Percentiles rank a stretch among this genome's conserved stretches.
These are phyloP conservation scores for Drosophila parthenogenetica DNA, from an alignment of 2,888 invertebrate species.

Conservation along the genomic window DNA sequence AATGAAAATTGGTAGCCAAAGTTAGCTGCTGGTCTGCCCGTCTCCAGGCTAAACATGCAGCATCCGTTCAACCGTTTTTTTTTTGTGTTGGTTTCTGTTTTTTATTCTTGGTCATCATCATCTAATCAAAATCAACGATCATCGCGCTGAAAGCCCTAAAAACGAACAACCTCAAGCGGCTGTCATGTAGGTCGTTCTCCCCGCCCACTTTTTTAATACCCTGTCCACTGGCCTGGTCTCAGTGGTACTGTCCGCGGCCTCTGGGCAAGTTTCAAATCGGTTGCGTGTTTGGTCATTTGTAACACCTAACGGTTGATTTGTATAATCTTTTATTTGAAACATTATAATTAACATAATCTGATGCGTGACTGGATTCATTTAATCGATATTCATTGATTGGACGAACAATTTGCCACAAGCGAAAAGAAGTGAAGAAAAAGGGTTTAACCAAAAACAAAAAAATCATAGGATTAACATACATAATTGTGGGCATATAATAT, in stretches of 20 bases:
- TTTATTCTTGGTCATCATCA: constrained; percentile 40
- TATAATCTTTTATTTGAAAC: constrained; percentile 69
- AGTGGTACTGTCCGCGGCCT: too few relatives aligned
- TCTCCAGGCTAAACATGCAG: constrained; percentile 32
- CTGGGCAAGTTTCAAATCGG: background rate
- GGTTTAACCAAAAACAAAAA: too few relatives aligned
- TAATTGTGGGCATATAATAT: constrained; percentile 18
- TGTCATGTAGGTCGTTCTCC: constrained; percentile 43
- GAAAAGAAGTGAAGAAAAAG: background rate
- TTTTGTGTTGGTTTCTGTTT: constrained; percentile 1
- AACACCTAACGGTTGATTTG: constrained; percentile 77
- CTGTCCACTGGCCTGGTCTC: background rate
- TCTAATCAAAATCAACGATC: constrained; percentile 75
- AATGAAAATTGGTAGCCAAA: constrained; percentile 11
- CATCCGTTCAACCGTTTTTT: constrained; percentile 40
- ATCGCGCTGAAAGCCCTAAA: constrained; percentile 57
- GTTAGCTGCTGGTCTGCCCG: constrained; percentile 3
- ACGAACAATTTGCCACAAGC: constrained; percentile 34
- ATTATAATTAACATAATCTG: constrained; percentile 69
- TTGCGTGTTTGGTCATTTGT: constrained; percentile 76
- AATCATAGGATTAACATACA: constrained; percentile 27
- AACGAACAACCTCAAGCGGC: constrained; percentile 47
- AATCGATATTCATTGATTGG: constrained; percentile 43
- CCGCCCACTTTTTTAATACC: background rate
- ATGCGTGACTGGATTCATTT: constrained; percentile 26